Evolutionary conservation across 2,888 invertebrate species (phyloP), one percentile per base, ranked within the genome.

Genomic region (Phrixothrix hirtus): DNA sequence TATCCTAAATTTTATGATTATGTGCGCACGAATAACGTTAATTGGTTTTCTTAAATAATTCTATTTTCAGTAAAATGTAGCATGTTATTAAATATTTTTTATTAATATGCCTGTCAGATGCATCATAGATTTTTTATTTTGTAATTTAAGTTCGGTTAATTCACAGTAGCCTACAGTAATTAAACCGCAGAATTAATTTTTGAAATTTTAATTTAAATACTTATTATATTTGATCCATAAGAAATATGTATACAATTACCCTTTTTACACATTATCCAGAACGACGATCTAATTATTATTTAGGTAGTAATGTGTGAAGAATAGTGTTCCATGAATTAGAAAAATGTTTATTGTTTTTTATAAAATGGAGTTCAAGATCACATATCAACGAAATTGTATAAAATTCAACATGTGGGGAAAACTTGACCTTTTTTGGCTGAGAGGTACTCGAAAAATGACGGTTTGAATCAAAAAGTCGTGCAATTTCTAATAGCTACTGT

Each of bases 11-110:
- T 25, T 12, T 27, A 25, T 7, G 25, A 38, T 38, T 38, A 38
- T 38, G 38, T 38, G 38, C 38, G 38, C 38, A 38, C 38, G 38
- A 38, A 12, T 21, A 38, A 26, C 5, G 38, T 25, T 38, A 38
- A 37, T 37, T 37, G 26, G 21, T 37, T 21, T 37, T 37, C 37
- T 37, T 37, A 37, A 37, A 37, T 26, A 37, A 38, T 38, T 11
- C 26, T 38, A 38, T 38, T 38, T 38, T 38, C 12, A 21, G 26
- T 38, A 38, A 38, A 38, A 38, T 25, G 26, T 14, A 27, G 26
- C 38, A 38, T 38, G 38, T 38, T 38, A 38, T 38, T 38, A 38
- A 38, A 26, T 25, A 11, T 27, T 38, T 38, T 38, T 38, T 38
- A n/a, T 36, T 12, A 12, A 3, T 3, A 21, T 16, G 10, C 14